Evolutionary conservation across 1,140 invertebrate species (phyloP).

Genomic region (Homarus americanus): DNA sequence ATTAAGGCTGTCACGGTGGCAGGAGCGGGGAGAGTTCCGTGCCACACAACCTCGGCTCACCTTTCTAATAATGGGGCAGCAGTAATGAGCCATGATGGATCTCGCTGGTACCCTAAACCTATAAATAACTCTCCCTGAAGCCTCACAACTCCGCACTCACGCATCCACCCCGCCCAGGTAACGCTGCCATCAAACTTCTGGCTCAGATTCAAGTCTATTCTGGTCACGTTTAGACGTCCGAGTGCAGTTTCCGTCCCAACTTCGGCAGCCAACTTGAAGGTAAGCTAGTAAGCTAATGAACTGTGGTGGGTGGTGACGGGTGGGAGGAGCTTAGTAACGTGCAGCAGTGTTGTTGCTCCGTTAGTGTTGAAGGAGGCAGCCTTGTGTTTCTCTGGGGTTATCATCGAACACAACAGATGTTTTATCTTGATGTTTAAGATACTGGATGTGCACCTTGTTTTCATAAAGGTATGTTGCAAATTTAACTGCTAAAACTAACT

Average conservation of each 20-base stretch:
- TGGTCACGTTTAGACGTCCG: background rate
- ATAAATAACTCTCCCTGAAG: background rate
- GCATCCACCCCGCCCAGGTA: background rate
- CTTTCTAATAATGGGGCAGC: background rate
- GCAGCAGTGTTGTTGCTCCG: background rate
- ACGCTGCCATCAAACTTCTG: background rate
- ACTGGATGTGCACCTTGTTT: no score
- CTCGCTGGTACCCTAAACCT: background rate
- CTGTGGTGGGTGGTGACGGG: background rate
- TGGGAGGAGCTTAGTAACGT: background rate
- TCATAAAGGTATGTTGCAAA: no score
- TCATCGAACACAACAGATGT: no score
- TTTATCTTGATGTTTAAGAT: no score
- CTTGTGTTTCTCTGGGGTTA: no score
- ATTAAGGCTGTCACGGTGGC: background rate
- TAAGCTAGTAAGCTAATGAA: no score
- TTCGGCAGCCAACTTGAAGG: background rate
- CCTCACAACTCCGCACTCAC: background rate
- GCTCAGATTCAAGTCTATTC: conserved; percentile 6
- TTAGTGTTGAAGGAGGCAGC: background rate
- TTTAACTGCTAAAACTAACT: no score
- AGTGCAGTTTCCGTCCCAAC: background rate
- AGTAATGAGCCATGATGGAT: background rate
- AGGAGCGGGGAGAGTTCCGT: background rate
- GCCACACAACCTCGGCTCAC: background rate